Base-by-base conservation (phyloP, 2,888 invertebrate genomes). In the Agapostemon virescens region DNA sequence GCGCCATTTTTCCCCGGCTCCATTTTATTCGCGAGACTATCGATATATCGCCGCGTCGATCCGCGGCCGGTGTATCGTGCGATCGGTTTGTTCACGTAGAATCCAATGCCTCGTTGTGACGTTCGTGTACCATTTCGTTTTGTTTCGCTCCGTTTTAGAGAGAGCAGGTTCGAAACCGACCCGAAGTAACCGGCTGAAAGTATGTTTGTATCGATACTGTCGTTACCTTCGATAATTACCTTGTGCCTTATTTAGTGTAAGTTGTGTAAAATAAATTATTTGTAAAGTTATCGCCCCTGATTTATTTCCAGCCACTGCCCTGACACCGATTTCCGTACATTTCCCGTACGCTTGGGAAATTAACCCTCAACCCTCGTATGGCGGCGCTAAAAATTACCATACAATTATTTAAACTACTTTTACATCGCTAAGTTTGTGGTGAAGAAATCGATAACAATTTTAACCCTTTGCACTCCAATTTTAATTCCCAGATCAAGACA, bases 261-360 rank as follows among this genome's bases (percentile, higher is more conserved):
- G 86, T 85, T 85, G 88, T 89, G 88, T 89, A 88, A 86, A 89
- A 90, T 91, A 90, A 90, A 91, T 88, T 89, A 88, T 90, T 89
- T 88, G 86, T 85, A 84, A 88, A 84, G 82, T 80, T 77, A 13
- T 55, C 26, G 6, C 58, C 13, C 36, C 23, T n/a, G n/a, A 49
- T 49, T 49, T 11, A 49, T 49, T 49, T n/a, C n/a, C n/a, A n/a
- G n/a, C n/a, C n/a, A n/a, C n/a, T n/a, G n/a, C n/a, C n/a, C n/a
- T n/a, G n/a, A n/a, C n/a, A n/a, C n/a, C n/a, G n/a, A n/a, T n/a
- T n/a, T n/a, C n/a, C n/a, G n/a, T n/a, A n/a, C n/a, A n/a, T n/a
- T n/a, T n/a, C n/a, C n/a, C n/a, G n/a, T n/a, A n/a, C n/a, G n/a
- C n/a, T n/a, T n/a, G n/a, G n/a, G n/a, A n/a, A n/a, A n/a, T n/a